Conservation (phyloP, 2,113 vertebrate species). For the Typhlomys cinereus region DNA sequence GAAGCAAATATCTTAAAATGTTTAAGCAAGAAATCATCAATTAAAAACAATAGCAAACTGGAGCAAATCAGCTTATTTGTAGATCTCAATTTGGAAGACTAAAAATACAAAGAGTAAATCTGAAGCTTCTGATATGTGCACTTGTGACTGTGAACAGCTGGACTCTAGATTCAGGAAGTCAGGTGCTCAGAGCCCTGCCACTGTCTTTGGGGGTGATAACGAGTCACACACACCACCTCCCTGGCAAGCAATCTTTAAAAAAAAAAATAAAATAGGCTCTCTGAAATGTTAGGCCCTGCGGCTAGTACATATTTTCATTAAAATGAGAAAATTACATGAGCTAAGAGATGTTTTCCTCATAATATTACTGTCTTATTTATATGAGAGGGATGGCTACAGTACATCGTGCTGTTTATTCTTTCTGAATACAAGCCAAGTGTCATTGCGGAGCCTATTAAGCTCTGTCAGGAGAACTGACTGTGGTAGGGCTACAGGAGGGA, state of each 20-base stretch:
- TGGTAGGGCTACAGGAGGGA: neutral
- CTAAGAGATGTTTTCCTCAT: neutral
- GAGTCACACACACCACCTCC: neutral
- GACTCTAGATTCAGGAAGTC: neutral
- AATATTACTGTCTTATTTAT: conserved; percentile 49
- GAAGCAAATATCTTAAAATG: neutral
- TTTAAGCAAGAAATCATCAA: neutral
- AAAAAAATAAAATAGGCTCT: conserved; percentile 36
- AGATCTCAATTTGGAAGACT: neutral
- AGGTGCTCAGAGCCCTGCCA: conserved; percentile 26
- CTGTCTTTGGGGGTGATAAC: conserved; percentile 32
- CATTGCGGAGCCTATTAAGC: conserved; percentile 22
- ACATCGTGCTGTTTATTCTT: conserved; percentile 21
- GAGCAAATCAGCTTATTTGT: neutral
- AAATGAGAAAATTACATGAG: conserved; percentile 41
- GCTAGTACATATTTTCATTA: conserved; percentile 40
- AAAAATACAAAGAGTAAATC: conserved; percentile 41
- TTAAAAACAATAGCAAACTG: neutral
- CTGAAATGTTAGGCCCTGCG: conserved; percentile 15
- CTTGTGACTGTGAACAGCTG: conserved; percentile 32
- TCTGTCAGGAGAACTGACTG: conserved; percentile 22
- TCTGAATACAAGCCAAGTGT: neutral
- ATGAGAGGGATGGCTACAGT: neutral
- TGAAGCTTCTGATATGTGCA: conserved; percentile 32
- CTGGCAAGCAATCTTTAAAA: conserved; percentile 13